phyloP scores from a whole-genome alignment of 2,113 vertebrate species.

The Microcebus griseorufus region DNA sequence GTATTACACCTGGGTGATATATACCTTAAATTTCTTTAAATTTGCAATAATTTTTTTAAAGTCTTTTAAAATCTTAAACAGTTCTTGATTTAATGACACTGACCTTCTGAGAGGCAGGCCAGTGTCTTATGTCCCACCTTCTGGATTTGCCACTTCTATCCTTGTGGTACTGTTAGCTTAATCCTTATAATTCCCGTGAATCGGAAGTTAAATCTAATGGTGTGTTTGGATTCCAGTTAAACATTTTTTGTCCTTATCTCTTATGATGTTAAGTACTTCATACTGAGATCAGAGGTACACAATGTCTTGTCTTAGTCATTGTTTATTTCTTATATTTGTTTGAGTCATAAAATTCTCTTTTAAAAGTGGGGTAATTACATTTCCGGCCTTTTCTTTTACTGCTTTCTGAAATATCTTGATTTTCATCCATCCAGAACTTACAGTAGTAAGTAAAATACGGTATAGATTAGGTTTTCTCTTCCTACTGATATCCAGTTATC shows the following conservation, averaged over 20 bases:
- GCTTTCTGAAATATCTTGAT: constrained; percentile 32
- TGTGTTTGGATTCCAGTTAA: not conserved
- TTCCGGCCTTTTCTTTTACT: constrained; percentile 12
- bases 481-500: not conserved
- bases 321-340: constrained; percentile 10
- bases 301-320: not conserved
- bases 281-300: not conserved
- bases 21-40: not conserved
- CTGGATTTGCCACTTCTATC: not conserved
- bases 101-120: not conserved
- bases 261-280: not conserved
- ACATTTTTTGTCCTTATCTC: not conserved
- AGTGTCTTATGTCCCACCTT: not conserved
- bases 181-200: constrained; percentile 25
- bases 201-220: constrained; percentile 7
- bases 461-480: not conserved
- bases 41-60: not conserved
- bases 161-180: not conserved
- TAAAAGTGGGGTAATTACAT: constrained; percentile 13
- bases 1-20: not conserved
- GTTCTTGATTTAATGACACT: not conserved
- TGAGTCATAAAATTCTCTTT: constrained; percentile 31
- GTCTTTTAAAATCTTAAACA: not conserved
- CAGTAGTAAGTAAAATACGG: not conserved
- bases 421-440: not conserved